Conservation (phyloP, 2,888 invertebrate genomes). For the Eilema sororculum region DNA sequence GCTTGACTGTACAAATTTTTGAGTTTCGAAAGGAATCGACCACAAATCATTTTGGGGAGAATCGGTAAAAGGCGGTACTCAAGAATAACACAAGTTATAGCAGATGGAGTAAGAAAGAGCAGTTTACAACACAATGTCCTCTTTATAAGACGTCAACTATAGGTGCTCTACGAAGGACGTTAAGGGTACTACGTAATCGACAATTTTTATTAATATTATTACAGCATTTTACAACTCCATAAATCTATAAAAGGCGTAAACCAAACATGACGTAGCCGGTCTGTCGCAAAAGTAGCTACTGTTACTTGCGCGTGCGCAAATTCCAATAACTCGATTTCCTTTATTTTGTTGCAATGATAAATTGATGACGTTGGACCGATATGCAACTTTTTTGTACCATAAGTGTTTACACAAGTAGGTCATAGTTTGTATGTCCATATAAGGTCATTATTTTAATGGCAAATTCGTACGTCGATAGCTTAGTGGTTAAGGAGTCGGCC, state of each 20-base stretch:
- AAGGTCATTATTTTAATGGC: conserved; percentile 1
- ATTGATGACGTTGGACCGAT: conserved; percentile 16
- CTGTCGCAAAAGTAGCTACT: conserved; percentile 17
- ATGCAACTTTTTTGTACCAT: background rate
- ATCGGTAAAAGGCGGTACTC: too few species aligned
- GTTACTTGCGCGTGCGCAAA: background rate
- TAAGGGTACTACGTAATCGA: background rate
- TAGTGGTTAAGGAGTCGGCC: too few species aligned
- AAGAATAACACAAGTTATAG: background rate
- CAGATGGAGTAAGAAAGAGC: background rate
- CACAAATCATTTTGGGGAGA: too few species aligned
- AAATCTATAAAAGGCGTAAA: conserved; percentile 10
- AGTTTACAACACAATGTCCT: background rate
- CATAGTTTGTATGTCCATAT: conserved; percentile 3
- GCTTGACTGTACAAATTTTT: too few species aligned
- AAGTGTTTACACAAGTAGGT: conserved; percentile 10
- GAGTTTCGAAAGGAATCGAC: too few species aligned
- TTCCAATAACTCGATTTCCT: conserved; percentile 9
- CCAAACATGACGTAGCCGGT: conserved; percentile 9
- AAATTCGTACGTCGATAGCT: too few species aligned
- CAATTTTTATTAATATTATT: background rate
- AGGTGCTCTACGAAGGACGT: background rate
- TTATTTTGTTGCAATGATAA: conserved; percentile 13
- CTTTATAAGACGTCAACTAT: background rate
- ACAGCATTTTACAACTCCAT: conserved; percentile 7